Evolutionary conservation across 2,113 vertebrate genomes (phyloP), one percentile per base, ranked within the genome.

Genomic region (Campylomormyrus numenius): DNA sequence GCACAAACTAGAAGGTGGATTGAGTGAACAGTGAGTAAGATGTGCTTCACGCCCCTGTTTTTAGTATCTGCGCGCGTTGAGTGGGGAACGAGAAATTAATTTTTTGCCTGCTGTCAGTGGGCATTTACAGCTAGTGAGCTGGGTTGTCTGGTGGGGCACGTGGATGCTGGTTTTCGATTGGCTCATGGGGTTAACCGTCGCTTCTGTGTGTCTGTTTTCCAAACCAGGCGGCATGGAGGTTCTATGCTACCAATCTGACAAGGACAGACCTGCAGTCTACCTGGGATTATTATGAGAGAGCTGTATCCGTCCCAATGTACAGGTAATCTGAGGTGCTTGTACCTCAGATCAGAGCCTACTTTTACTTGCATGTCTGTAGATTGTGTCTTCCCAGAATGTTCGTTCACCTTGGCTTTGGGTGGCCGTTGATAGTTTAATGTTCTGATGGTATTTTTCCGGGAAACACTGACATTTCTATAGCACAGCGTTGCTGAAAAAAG

Each of bases 261-360:
- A 96, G 98, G 49, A 98, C 97, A 0, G 98, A 99, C 92, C 95
- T 99, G 92, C 96, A 95, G 50, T 99, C 98, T 15, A 99, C 98
- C 1, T 99, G 98, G 98, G 97, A 98, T 91, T 98, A 99, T 91
- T 99, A 99, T 0, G 98, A 99, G 6, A 97, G 98, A 90, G 98
- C 97, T 0, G 97, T 97, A 58, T 97, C 98, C 0, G 97, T 98
- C 86, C 98, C 98, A 90, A 98, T 99, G 98, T 99, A 99, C 97
- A 98, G 98, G 98, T 99, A 96, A 39, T 80, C n/a, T 80, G 74
- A 8, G 35, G 74, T 70, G 74, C 70, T 19, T 77, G 70, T 53
- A 49, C 5, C 45, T 42, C 31, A 19, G 50, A 62, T 27, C 62
- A 27, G 10, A 46, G 21, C 9, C 35, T 62, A 2, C 31, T 17